Conservation (phyloP, 2,113 vertebrate species). For the Grallaria varia region DNA sequence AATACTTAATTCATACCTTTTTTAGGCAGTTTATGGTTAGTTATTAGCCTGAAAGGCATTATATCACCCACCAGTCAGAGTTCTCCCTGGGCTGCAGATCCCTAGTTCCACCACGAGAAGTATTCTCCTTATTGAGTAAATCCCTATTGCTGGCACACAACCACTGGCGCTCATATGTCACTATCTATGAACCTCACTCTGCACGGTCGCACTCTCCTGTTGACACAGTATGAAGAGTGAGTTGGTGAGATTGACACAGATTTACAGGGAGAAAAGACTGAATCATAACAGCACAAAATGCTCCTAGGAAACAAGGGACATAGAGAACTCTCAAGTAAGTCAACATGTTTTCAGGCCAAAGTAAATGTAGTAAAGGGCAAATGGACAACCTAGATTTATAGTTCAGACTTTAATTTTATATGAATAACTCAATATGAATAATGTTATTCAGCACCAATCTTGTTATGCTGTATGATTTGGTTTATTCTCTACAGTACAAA, state of each 20-base stretch:
- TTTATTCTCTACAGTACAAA: not conserved
- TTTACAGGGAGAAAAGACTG: not conserved
- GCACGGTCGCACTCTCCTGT: not conserved
- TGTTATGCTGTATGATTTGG: not conserved
- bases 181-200: not conserved
- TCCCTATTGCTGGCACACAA: not conserved
- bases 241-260: not conserved
- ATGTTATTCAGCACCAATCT: not conserved
- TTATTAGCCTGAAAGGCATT: not conserved
- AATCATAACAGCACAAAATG: not conserved
- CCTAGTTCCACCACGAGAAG: not conserved
- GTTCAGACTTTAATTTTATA: not conserved
- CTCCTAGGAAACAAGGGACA: not conserved
- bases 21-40: not conserved
- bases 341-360: not conserved
- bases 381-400: not conserved
- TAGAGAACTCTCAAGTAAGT: not conserved
- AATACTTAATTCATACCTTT: not conserved
- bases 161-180: not conserved
- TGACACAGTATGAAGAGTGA: rapidly evolving
- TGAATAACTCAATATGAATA: not conserved
- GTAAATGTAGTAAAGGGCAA: not conserved
- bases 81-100: not conserved
- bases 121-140: not conserved
- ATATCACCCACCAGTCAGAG: not conserved